Conservation (phyloP, 2,888 invertebrate genomes). For the Ligdia adustata region DNA sequence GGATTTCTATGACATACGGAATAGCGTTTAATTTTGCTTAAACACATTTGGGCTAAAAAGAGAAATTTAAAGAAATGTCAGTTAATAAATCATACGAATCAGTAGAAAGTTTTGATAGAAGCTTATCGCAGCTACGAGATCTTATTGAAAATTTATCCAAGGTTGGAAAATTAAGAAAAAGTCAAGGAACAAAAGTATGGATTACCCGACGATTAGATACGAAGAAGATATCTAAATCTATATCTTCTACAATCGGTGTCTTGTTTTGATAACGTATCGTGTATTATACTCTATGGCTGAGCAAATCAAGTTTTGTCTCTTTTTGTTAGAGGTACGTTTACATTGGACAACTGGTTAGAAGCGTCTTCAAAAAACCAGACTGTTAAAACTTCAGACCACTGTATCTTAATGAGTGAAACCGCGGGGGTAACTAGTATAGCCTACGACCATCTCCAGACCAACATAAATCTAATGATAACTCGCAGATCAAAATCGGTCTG, state of each 20-base stretch:
- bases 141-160: not conserved
- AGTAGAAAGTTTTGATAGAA: conserved; percentile 33
- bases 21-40: not conserved
- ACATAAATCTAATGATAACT: too few species aligned
- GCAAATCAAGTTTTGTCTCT: conserved; percentile 24
- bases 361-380: too few species aligned
- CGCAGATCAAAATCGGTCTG: too few species aligned
- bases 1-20: not conserved
- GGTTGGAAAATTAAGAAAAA: conserved; percentile 42
- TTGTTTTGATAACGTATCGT: conserved; percentile 39
- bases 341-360: too few species aligned
- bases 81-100: not conserved
- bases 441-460: too few species aligned
- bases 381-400: too few species aligned
- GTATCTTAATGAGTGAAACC: too few species aligned
- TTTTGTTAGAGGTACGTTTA: conserved; percentile 11
- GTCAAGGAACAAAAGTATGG: conserved; percentile 56
- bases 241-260: conserved; percentile 18
- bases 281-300: conserved; percentile 8
- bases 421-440: too few species aligned
- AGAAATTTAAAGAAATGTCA: not conserved
- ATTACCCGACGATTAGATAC: conserved; percentile 60
- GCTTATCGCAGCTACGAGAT: conserved; percentile 43
- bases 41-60: too few species aligned
- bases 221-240: conserved; percentile 14